Conservation (phyloP, 2,113 vertebrate species). For the Pollachius pollachius region DNA sequence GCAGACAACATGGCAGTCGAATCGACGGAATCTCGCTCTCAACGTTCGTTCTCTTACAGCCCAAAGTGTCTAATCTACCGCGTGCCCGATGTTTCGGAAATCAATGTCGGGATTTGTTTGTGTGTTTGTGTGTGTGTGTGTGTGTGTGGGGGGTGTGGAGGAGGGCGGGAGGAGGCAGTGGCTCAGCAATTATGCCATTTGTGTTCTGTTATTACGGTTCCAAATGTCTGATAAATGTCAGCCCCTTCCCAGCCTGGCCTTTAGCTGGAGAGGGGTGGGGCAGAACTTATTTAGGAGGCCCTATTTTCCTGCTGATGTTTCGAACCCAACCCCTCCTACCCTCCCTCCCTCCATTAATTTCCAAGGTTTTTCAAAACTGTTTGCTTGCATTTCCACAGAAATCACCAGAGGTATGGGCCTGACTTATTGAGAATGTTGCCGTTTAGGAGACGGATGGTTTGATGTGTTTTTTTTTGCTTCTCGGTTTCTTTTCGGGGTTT, state of each 20-base stretch:
- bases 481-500: too few species aligned
- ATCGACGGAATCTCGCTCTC: slow-evolving; percentile 7
- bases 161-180: neutral
- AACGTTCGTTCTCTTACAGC: slow-evolving; percentile 7
- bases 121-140: too few species aligned
- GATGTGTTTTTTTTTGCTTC: slow-evolving; percentile 2
- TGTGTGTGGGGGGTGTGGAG: too few species aligned
- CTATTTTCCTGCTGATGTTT: slow-evolving; percentile 8
- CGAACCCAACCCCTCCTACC: neutral
- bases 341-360: neutral
- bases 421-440: neutral
- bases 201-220: slow-evolving; percentile 48
- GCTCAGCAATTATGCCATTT: slow-evolving; percentile 32
- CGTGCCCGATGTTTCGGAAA: too few species aligned
- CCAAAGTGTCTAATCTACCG: slow-evolving; percentile 34
- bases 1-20: neutral
- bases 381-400: neutral
- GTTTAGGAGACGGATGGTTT: neutral
- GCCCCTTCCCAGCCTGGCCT: slow-evolving; percentile 45
- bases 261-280: slow-evolving; percentile 30
- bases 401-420: neutral
- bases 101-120: slow-evolving; percentile 7
- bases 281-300: slow-evolving; percentile 31
- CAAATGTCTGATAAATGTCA: slow-evolving; percentile 56
- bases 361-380: neutral